These are phyloP conservation scores for Adelognathus sp. DNA, from an alignment of 2,888 invertebrate species.

Conservation along the genomic window DNA sequence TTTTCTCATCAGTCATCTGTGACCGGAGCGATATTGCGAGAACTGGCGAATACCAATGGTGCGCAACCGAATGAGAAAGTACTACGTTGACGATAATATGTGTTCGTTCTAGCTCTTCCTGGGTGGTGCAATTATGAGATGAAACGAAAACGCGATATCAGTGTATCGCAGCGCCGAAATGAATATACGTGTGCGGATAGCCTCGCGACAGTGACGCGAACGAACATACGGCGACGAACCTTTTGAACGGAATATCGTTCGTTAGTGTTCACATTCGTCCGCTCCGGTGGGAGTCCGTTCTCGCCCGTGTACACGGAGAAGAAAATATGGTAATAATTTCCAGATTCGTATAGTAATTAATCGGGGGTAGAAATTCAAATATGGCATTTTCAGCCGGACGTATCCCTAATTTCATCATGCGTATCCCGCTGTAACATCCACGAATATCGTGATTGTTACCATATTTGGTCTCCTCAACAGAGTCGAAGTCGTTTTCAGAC, in stretches of 20 bases:
- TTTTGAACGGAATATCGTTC: neutral
- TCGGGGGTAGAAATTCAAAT: too few relatives aligned
- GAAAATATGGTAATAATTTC: too few relatives aligned
- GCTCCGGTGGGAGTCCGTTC: too few relatives aligned
- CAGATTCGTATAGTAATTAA: too few relatives aligned
- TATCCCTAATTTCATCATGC: too few relatives aligned
- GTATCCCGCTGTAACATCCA: too few relatives aligned
- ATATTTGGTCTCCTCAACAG: too few relatives aligned
- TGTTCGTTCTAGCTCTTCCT: neutral
- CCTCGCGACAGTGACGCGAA: neutral
- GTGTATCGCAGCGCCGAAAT: constrained; percentile 10
- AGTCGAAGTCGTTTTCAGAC: too few relatives aligned
- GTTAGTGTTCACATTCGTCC: neutral
- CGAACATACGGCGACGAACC: neutral
- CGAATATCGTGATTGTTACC: too few relatives aligned
- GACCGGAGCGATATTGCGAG: constrained; percentile 1
- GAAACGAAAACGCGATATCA: constrained; percentile 27
- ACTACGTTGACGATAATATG: neutral
- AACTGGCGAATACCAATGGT: constrained; percentile 37
- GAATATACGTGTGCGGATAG: constrained; percentile 24
- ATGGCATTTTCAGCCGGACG: too few relatives aligned
- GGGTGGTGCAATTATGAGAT: constrained; percentile 33
- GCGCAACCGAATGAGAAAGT: constrained; percentile 27
- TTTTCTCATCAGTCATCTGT: constrained; percentile 51
- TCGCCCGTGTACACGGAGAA: too few relatives aligned